A percentile compares a stretch with the other conserved stretches of the same genome.
Evolutionary conservation across 2,888 invertebrate species (phyloP).

Genomic region (Pasiphila rectangulata): DNA sequence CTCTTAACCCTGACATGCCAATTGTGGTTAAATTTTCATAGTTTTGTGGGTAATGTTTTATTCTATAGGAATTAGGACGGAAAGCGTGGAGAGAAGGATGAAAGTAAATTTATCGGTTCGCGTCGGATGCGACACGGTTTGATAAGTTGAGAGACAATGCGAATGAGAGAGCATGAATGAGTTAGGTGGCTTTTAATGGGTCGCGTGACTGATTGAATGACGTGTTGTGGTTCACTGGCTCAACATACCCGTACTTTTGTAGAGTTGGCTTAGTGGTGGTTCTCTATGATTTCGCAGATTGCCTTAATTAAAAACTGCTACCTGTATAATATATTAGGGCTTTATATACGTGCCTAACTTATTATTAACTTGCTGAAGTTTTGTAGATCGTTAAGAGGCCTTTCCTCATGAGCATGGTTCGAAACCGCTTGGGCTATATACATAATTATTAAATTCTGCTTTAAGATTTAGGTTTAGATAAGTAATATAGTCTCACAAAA

Average conservation of each 20-base stretch:
- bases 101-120: constrained; percentile 77
- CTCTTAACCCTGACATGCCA: constrained; percentile 26
- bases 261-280: neutral
- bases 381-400: too few species aligned
- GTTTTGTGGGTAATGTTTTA: constrained; percentile 16
- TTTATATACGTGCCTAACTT: too few species aligned
- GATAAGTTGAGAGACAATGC: constrained; percentile 65
- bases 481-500: too few species aligned
- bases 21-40: constrained; percentile 22
- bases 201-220: constrained; percentile 53
- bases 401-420: too few species aligned
- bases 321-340: too few species aligned
- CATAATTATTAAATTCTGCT: too few species aligned
- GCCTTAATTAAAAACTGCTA: neutral
- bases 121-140: constrained; percentile 54
- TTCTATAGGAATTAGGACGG: constrained; percentile 51
- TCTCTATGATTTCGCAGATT: neutral
- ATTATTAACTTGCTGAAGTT: too few species aligned
- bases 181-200: constrained; percentile 62
- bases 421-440: too few species aligned
- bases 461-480: too few species aligned
- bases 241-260: constrained; percentile 16
- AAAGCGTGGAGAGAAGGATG: constrained; percentile 68
- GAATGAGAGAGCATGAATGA: constrained; percentile 69
- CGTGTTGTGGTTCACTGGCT: constrained; percentile 28